phyloP scores from a whole-genome alignment of 2,888 invertebrate genomes.

The Hymenopus coronatus region DNA sequence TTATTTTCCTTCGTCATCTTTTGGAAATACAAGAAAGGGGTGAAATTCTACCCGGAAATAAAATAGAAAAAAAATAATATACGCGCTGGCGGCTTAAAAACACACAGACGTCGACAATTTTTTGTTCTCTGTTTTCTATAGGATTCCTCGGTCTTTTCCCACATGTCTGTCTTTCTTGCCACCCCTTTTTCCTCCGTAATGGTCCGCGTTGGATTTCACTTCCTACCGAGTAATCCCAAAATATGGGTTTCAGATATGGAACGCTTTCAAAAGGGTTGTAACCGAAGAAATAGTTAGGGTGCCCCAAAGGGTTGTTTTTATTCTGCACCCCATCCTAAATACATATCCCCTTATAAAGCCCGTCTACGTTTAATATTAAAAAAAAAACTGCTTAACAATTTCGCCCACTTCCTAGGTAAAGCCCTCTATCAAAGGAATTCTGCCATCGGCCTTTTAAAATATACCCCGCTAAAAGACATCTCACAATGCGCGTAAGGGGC shows the following conservation, averaged over 20 bases:
- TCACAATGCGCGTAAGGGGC: constrained; percentile 15
- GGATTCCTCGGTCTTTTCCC: not conserved
- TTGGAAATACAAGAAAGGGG: constrained; percentile 24
- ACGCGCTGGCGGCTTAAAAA: not conserved
- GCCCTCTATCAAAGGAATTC: constrained; percentile 21
- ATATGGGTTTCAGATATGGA: constrained; percentile 15
- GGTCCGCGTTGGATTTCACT: constrained; percentile 10
- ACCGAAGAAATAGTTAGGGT: constrained; percentile 11
- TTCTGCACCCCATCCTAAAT: not conserved
- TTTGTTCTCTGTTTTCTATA: not conserved
- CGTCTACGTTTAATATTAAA: constrained; percentile 16
- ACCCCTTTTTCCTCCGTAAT: constrained; percentile 11
- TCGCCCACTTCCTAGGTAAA: not conserved
- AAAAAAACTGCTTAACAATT: constrained; percentile 4
- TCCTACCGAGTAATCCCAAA: constrained; percentile 22
- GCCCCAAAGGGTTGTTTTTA: constrained; percentile 12
- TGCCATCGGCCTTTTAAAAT: constrained; percentile 15
- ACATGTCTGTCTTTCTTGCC: not conserved
- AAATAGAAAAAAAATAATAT: constrained; percentile 24
- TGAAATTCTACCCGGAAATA: constrained; percentile 30
- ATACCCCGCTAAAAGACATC: constrained; percentile 28
- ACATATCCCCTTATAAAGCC: not conserved
- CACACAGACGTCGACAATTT: not conserved
- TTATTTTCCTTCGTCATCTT: not conserved
- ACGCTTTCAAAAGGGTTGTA: constrained; percentile 11